These are phyloP conservation scores for Hypomesus transpacificus DNA, from an alignment of 2,113 vertebrate species.

Conservation along the genomic window DNA sequence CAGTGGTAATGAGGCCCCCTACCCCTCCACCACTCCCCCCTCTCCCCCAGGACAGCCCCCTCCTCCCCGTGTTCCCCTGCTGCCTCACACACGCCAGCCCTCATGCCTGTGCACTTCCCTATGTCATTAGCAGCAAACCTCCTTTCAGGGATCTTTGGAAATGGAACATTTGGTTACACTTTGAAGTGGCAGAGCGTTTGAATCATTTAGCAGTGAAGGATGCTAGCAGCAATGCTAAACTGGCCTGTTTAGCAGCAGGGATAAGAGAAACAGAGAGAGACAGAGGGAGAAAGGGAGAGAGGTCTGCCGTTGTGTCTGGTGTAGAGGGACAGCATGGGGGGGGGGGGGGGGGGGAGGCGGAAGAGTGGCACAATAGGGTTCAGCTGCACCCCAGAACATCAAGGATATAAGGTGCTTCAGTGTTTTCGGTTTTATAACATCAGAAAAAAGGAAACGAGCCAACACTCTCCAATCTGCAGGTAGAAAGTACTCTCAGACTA, in stretches of 20 bases:
- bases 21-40: neutral
- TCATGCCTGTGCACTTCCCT: slow-evolving; percentile 39
- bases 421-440: too few relatives aligned
- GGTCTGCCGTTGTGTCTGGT: neutral
- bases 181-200: slow-evolving; percentile 64
- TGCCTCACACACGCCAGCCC: slow-evolving; percentile 23
- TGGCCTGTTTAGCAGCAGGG: slow-evolving; percentile 65
- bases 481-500: too few relatives aligned
- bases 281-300: slow-evolving; percentile 13
- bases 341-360: neutral
- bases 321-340: neutral
- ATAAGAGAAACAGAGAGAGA: slow-evolving; percentile 26
- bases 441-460: too few relatives aligned
- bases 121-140: slow-evolving; percentile 57
- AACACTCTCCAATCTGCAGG: too few relatives aligned
- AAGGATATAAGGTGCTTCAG: too few relatives aligned
- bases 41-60: neutral
- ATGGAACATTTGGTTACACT: slow-evolving; percentile 67
- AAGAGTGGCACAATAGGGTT: too few relatives aligned
- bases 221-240: slow-evolving; percentile 62
- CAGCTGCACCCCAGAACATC: too few relatives aligned
- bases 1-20: slow-evolving; percentile 26
- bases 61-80: slow-evolving; percentile 9
- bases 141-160: slow-evolving; percentile 62
- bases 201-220: slow-evolving; percentile 64